A percentile compares a stretch with the other conserved stretches of the same genome.
Evolutionary conservation across 2,113 vertebrate genomes (phyloP).

Genomic region (Emydocephalus ijimae): DNA sequence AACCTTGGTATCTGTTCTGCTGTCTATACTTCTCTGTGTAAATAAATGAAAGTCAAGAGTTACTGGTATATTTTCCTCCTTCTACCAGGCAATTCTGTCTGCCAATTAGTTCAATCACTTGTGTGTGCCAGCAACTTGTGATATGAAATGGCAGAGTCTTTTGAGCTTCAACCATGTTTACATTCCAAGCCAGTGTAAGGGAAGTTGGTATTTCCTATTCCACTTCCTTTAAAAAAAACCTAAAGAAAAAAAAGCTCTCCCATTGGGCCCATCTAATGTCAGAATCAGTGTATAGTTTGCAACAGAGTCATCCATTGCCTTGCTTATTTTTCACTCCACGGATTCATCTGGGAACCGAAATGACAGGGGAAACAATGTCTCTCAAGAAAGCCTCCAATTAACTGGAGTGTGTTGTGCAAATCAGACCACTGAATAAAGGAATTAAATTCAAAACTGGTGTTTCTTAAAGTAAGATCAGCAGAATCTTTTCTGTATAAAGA

Average conservation of each 20-base stretch:
- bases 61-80: not conserved
- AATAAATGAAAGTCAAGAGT: not conserved
- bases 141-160: not conserved
- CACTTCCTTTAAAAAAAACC: not conserved
- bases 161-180: not conserved
- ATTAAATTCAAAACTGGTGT: not conserved
- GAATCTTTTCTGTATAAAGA: not conserved
- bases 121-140: not conserved
- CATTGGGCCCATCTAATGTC: not conserved
- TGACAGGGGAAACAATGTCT: not conserved
- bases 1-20: not conserved
- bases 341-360: not conserved
- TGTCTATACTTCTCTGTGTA: not conserved
- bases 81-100: not conserved
- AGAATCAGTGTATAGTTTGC: not conserved
- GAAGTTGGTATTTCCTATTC: not conserved
- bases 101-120: not conserved
- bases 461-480: not conserved
- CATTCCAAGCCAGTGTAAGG: not conserved
- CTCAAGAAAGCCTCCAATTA: not conserved
- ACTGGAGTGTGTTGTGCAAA: not conserved
- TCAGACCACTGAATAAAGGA: not conserved
- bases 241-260: not conserved
- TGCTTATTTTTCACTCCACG: not conserved
- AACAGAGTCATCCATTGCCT: not conserved